Evolutionary conservation across 2,888 invertebrate genomes (phyloP).

Genomic region (Tethea ocularis): DNA sequence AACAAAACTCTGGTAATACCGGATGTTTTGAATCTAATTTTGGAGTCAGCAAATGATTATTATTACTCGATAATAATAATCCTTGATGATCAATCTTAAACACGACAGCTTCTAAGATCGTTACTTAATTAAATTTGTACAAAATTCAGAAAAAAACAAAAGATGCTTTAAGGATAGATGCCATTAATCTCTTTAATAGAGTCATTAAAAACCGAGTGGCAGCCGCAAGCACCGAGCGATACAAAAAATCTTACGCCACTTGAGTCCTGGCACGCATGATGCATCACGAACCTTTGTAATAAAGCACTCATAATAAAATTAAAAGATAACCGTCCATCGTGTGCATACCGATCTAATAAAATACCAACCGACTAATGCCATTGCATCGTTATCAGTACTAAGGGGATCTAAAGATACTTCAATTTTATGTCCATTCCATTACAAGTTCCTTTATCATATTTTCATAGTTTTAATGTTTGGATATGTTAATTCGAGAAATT

Average conservation of each 20-base stretch:
- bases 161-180: slow-evolving; percentile 68
- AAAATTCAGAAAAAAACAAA: slow-evolving; percentile 50
- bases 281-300: slow-evolving; percentile 43
- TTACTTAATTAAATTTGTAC: slow-evolving; percentile 81
- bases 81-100: slow-evolving; percentile 7
- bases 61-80: too few relatives aligned
- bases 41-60: too few relatives aligned
- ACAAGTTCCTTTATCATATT: slow-evolving; percentile 30
- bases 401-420: slow-evolving; percentile 60
- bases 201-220: slow-evolving; percentile 76
- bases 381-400: slow-evolving; percentile 48
- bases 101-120: slow-evolving; percentile 49
- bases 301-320: slow-evolving; percentile 63
- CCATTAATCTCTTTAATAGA: slow-evolving; percentile 82
- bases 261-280: slow-evolving; percentile 36
- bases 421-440: slow-evolving; percentile 45
- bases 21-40: too few relatives aligned
- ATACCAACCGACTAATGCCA: slow-evolving; percentile 17
- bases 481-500: slow-evolving; percentile 43
- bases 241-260: slow-evolving; percentile 42
- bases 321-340: slow-evolving; percentile 43
- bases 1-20: too few relatives aligned
- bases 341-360: slow-evolving; percentile 48
- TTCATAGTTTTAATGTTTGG: neutral
- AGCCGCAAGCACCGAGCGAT: slow-evolving; percentile 55